phyloP scores from a whole-genome alignment of 1,140 invertebrate genomes.

The Caerostris darwini region DNA sequence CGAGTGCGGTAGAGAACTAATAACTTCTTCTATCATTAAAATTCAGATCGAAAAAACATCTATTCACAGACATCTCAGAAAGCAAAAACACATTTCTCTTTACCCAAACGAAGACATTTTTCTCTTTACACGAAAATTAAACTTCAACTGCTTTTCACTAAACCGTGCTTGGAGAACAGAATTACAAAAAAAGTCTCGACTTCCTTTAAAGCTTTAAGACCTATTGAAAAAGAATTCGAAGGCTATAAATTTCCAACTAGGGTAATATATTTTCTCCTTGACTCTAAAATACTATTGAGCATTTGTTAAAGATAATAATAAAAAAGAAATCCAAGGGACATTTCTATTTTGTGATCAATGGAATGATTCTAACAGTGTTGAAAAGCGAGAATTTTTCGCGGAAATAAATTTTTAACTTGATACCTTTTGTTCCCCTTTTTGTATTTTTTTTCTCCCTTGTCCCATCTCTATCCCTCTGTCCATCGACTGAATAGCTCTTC shows the following conservation, averaged over 20 bases:
- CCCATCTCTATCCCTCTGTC: neutral
- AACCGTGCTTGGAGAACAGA: neutral
- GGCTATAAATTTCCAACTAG: neutral
- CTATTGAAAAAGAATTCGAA: neutral
- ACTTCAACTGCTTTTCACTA: neutral
- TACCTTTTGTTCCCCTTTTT: slow-evolving; percentile 36
- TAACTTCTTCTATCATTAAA: too few species aligned
- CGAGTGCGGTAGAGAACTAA: too few species aligned
- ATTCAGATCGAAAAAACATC: too few species aligned
- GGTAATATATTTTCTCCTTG: slow-evolving; percentile 6
- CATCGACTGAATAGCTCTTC: slow-evolving; percentile 8
- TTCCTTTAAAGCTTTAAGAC: neutral
- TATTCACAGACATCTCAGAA: too few species aligned
- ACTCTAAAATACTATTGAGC: slow-evolving; percentile 33
- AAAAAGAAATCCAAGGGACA: neutral
- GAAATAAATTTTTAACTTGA: slow-evolving; percentile 59
- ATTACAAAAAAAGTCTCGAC: neutral
- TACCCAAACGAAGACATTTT: neutral
- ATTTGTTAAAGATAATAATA: slow-evolving; percentile 4
- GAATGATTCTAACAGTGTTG: slow-evolving; percentile 51
- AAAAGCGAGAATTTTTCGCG: slow-evolving; percentile 58
- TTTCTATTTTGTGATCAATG: slow-evolving; percentile 44
- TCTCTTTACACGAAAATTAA: slow-evolving; percentile 12
- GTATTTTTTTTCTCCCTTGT: neutral
- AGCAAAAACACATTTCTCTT: too few species aligned